These are phyloP conservation scores for Tiphia femorata DNA, from an alignment of 2,888 invertebrate species.

Conservation along the genomic window DNA sequence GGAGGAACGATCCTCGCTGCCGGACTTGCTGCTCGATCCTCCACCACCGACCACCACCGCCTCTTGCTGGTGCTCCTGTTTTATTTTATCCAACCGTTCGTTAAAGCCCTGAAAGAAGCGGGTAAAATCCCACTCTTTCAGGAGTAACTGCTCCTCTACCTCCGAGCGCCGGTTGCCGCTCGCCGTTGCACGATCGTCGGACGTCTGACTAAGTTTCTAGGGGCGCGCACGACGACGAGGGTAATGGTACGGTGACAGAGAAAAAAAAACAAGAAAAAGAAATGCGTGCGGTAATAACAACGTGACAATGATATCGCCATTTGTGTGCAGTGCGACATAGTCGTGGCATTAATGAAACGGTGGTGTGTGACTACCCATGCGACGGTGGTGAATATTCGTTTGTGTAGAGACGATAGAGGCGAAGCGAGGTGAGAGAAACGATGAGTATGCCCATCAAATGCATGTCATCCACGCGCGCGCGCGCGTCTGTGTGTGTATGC, in stretches of 20 bases:
- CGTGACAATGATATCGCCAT: constrained; percentile 14
- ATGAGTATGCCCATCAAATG: no score
- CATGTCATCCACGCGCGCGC: neutral
- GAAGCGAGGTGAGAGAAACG: no score
- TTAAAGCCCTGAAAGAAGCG: constrained; percentile 79
- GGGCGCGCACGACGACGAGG: constrained; percentile 50
- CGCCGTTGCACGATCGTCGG: constrained; percentile 60
- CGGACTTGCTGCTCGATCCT: constrained; percentile 42
- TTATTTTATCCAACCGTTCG: constrained; percentile 66
- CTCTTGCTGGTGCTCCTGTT: constrained; percentile 66
- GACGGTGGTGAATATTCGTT: constrained; percentile 27
- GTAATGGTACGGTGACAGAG: constrained; percentile 47
- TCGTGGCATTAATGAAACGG: neutral
- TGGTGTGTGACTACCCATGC: constrained; percentile 19
- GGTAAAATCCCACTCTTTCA: constrained; percentile 90
- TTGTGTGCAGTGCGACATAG: neutral
- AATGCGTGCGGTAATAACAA: constrained; percentile 66
- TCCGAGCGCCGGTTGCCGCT: constrained; percentile 70
- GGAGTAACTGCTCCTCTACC: constrained; percentile 82
- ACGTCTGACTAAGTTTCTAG: constrained; percentile 64
- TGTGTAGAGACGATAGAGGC: no score
- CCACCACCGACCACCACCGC: no score
- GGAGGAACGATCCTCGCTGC: constrained; percentile 53
- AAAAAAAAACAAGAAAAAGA: constrained; percentile 51
- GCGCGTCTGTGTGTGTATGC: neutral